Conservation (phyloP, 2,113 vertebrate genomes). For the Nematolebias whitei region DNA sequence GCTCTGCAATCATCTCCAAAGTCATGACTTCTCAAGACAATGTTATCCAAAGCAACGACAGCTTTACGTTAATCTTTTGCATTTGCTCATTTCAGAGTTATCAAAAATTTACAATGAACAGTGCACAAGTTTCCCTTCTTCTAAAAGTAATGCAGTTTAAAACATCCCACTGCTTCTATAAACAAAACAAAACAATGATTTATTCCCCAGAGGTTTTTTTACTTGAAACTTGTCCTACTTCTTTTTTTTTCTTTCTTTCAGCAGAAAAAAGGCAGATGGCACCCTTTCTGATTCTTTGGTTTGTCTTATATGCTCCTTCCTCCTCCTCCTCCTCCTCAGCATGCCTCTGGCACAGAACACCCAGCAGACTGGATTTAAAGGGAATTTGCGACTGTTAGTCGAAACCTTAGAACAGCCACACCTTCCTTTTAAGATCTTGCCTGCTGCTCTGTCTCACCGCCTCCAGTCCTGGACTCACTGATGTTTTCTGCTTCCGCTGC, state of each 20-base stretch:
- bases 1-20: neutral
- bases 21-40: neutral
- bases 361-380: slow-evolving; percentile 90
- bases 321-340: slow-evolving; percentile 27
- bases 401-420: slow-evolving; percentile 85
- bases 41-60: neutral
- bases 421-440: slow-evolving; percentile 90
- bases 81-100: neutral
- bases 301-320: slow-evolving; percentile 18
- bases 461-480: slow-evolving; percentile 51
- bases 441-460: slow-evolving; percentile 83
- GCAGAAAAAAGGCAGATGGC: slow-evolving; percentile 36
- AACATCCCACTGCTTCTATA: slow-evolving; percentile 16
- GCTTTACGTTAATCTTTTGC: neutral
- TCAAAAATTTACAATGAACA: neutral
- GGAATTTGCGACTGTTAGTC: slow-evolving; percentile 89
- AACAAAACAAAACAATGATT: slow-evolving; percentile 19
- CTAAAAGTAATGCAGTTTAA: neutral
- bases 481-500: slow-evolving; percentile 48
- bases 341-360: slow-evolving; percentile 66
- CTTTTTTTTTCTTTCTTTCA: slow-evolving; percentile 24
- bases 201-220: slow-evolving; percentile 19
- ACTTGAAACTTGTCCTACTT: slow-evolving; percentile 21
- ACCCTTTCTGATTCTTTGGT: slow-evolving; percentile 15
- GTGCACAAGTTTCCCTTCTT: neutral